Conservation (phyloP, 2,888 invertebrate species). For the Xylophagus ater region DNA sequence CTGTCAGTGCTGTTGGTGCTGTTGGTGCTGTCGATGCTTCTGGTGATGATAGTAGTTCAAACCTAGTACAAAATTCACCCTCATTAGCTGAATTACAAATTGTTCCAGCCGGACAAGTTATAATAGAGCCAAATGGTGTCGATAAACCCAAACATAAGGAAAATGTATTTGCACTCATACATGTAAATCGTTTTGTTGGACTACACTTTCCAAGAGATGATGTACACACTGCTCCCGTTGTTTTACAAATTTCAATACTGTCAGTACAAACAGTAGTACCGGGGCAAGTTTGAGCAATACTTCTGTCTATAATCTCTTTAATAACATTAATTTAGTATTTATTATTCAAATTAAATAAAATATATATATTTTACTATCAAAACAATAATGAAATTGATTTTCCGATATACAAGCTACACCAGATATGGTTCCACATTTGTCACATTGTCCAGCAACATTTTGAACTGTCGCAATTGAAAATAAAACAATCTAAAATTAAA, state of each 20-base stretch:
- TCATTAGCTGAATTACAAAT: conserved; percentile 7
- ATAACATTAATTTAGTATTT: neutral
- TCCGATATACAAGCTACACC: conserved; percentile 7
- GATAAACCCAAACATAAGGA: conserved; percentile 8
- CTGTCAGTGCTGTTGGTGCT: too few species aligned
- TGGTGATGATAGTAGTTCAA: too few species aligned
- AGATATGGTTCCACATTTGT: conserved; percentile 6
- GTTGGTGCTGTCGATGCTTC: too few species aligned
- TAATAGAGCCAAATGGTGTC: neutral
- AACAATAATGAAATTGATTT: conserved; percentile 4
- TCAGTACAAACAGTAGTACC: neutral
- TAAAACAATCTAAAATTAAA: neutral
- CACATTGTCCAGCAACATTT: conserved; percentile 1
- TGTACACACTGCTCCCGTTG: neutral
- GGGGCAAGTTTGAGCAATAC: conserved; percentile 2
- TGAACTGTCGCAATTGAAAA: neutral
- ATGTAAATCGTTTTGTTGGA: conserved; percentile 4
- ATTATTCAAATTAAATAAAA: neutral
- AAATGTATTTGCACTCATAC: conserved; percentile 7
- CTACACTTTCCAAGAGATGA: conserved; percentile 4
- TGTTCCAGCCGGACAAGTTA: conserved; percentile 1
- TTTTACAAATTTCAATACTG: conserved; percentile 1
- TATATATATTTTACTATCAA: neutral
- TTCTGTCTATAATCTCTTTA: neutral
- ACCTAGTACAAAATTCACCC: too few species aligned